These are phyloP conservation scores for Cygnus olor DNA, from an alignment of 2,797 vertebrate species.

Conservation along the genomic window DNA sequence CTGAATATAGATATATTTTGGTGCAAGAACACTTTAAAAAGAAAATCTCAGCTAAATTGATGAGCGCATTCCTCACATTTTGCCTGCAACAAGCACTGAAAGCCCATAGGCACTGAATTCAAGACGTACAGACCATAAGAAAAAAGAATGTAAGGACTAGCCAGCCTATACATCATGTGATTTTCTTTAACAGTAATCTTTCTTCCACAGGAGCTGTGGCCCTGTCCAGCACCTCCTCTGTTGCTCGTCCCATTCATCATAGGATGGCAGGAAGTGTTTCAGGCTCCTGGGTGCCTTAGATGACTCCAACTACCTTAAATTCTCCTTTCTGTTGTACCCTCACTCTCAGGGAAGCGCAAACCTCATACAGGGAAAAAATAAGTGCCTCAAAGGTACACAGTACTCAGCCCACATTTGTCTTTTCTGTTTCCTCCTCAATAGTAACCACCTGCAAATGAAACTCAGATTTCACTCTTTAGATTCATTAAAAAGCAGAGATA, in stretches of 20 bases:
- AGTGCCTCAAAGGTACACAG: not conserved
- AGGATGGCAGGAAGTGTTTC: not conserved
- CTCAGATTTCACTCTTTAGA: not conserved
- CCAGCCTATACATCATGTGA: too few relatives aligned
- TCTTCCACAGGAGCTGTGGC: not conserved
- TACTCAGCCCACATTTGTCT: not conserved
- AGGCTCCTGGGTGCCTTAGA: not conserved
- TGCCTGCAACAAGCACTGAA: not conserved
- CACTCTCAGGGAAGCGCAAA: not conserved
- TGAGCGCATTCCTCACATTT: not conserved
- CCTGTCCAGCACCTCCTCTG: not conserved
- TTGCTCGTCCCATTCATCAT: not conserved
- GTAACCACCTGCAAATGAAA: not conserved
- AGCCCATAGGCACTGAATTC: accelerated
- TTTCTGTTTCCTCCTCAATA: not conserved
- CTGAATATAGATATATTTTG: not conserved
- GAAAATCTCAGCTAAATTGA: not conserved
- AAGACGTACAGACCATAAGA: not conserved
- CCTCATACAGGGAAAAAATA: not conserved
- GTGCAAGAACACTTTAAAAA: not conserved
- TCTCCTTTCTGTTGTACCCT: not conserved
- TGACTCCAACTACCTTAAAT: not conserved
- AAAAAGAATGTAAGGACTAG: not conserved
- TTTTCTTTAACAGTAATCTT: not conserved
- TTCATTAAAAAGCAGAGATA: not conserved